These are phyloP conservation scores for Dasyurus viverrinus DNA, from an alignment of 2,113 vertebrate species.

Conservation along the genomic window DNA sequence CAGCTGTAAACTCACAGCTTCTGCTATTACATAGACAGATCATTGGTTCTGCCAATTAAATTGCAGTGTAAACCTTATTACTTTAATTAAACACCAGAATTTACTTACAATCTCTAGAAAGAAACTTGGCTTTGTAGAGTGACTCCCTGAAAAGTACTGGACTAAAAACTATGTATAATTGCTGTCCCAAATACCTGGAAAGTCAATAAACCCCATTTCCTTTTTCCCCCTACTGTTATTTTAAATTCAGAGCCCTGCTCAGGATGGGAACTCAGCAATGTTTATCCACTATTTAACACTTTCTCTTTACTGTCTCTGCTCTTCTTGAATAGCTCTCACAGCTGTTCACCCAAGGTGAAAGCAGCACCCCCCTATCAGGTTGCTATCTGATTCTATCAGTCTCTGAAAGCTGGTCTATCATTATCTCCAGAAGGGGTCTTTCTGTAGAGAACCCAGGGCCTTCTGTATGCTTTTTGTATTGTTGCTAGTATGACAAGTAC, in stretches of 20 bases:
- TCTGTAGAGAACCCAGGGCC: slow-evolving; percentile 67
- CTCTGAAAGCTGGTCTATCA: slow-evolving; percentile 63
- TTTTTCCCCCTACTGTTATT: slow-evolving; percentile 14
- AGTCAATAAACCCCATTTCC: slow-evolving; percentile 48
- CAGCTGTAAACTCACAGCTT: slow-evolving; percentile 42
- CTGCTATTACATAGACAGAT: slow-evolving; percentile 59
- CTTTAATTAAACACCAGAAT: slow-evolving; percentile 79
- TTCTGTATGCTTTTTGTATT: slow-evolving; percentile 63
- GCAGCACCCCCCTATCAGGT: slow-evolving; percentile 45
- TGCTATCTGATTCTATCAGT: slow-evolving; percentile 57
- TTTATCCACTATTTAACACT: slow-evolving; percentile 58
- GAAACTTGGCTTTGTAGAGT: slow-evolving; percentile 41
- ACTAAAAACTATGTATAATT: slow-evolving; percentile 52
- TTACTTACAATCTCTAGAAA: slow-evolving; percentile 69
- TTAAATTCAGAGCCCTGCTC: slow-evolving; percentile 44
- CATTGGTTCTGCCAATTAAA: slow-evolving; percentile 75
- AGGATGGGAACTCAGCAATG: slow-evolving; percentile 16
- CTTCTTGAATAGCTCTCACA: slow-evolving; percentile 59
- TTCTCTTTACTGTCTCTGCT: slow-evolving; percentile 55
- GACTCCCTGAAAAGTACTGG: slow-evolving; percentile 55
- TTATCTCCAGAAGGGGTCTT: slow-evolving; percentile 83
- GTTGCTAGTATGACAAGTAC: slow-evolving; percentile 80
- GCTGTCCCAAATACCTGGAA: slow-evolving; percentile 56
- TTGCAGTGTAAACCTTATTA: slow-evolving; percentile 65
- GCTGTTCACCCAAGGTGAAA: slow-evolving; percentile 59